Evolutionary conservation across 2,888 invertebrate genomes (phyloP).

Genomic region (Pammene aurita): DNA sequence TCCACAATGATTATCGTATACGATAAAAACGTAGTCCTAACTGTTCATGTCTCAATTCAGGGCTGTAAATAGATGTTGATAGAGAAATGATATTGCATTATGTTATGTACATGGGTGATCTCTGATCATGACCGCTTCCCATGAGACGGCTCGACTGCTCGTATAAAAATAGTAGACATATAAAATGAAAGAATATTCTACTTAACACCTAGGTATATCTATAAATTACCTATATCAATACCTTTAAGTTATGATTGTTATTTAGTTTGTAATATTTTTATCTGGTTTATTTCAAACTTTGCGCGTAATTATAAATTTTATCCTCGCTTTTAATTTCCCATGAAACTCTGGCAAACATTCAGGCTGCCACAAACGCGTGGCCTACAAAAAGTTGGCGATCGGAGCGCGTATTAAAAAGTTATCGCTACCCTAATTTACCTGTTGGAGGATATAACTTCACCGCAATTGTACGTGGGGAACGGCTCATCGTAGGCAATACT

Average conservation of each 20-base stretch:
- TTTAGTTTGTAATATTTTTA: slow-evolving; percentile 10
- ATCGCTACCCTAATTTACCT: slow-evolving; percentile 34
- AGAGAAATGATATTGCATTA: too few relatives aligned
- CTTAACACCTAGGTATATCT: too few relatives aligned
- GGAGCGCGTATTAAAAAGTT: slow-evolving; percentile 40
- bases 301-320: slow-evolving; percentile 22
- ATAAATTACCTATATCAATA: neutral
- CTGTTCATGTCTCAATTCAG: too few relatives aligned
- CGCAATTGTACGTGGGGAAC: slow-evolving; percentile 16
- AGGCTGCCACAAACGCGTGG: slow-evolving; percentile 34
- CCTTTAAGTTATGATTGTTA: neutral
- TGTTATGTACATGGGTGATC: too few relatives aligned
- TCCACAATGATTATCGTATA: too few relatives aligned
- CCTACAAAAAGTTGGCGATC: slow-evolving; percentile 35
- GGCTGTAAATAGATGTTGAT: too few relatives aligned
- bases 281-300: slow-evolving; percentile 12
- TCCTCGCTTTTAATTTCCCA: slow-evolving; percentile 34
- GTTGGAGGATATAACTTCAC: slow-evolving; percentile 28
- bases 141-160: too few relatives aligned
- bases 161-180: too few relatives aligned
- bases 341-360: slow-evolving; percentile 26
- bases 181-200: neutral
- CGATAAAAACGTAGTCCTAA: too few relatives aligned
- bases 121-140: too few relatives aligned
- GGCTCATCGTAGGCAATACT: slow-evolving; percentile 14